Conservation (phyloP, 2,888 invertebrate genomes). For the Cheilosia pagana region DNA sequence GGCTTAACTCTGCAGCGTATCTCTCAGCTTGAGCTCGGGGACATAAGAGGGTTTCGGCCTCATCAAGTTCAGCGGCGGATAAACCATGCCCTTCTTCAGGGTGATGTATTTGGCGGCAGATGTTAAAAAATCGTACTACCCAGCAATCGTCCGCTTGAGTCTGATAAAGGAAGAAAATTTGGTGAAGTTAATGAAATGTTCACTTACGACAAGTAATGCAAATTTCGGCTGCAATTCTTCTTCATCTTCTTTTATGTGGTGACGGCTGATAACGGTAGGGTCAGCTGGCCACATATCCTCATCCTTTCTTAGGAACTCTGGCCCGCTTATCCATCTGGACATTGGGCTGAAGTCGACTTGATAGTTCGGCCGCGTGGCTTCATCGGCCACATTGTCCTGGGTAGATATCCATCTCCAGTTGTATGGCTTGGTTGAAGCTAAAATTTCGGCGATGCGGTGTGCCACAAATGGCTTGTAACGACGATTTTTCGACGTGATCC, state of each 20-base stretch:
- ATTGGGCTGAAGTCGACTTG: slow-evolving; percentile 26
- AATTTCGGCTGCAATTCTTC: slow-evolving; percentile 43
- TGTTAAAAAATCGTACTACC: slow-evolving; percentile 27
- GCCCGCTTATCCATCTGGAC: slow-evolving; percentile 58
- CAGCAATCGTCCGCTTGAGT: slow-evolving; percentile 25
- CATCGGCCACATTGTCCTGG: slow-evolving; percentile 71
- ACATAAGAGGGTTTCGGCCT: slow-evolving; percentile 31
- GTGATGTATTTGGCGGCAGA: slow-evolving; percentile 9
- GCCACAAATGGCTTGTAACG: no score
- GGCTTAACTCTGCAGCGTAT: slow-evolving; percentile 16
- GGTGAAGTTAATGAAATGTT: slow-evolving; percentile 10
- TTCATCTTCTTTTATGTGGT: slow-evolving; percentile 3
- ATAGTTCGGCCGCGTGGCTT: slow-evolving; percentile 64
- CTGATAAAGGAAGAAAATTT: slow-evolving; percentile 20
- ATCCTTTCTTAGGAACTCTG: slow-evolving; percentile 35
- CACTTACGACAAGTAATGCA: slow-evolving; percentile 13
- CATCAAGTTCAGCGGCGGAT: slow-evolving; percentile 5
- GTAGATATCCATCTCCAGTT: no score
- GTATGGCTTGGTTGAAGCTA: no score
- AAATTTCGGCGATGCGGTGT: no score
- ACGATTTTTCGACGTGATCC: no score
- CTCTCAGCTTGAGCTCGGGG: slow-evolving; percentile 31
- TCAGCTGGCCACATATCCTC: slow-evolving; percentile 44
- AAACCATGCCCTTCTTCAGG: neutral
- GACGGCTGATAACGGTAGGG: neutral